Base-by-base conservation (phyloP, 2,888 invertebrate genomes). In the Heliothis peltigera region DNA sequence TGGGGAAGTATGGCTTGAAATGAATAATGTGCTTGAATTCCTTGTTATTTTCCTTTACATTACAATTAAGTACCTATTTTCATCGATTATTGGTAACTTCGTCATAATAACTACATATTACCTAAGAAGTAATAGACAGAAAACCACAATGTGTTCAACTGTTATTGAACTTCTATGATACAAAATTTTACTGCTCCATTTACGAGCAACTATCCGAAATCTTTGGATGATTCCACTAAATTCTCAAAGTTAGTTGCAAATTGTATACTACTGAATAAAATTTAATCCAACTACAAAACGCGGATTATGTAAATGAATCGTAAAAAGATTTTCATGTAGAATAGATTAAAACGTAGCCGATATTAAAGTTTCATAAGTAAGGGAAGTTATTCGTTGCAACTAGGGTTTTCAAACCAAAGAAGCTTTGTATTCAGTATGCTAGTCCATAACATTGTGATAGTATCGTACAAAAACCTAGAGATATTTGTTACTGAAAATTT, bases 301-400 rank as follows among this genome's bases (percentile, higher is more conserved):
- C 75, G 73, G 70, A 83, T 73, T 83, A 84, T 83, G 81, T 79
- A 83, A 85, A 85, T 85, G 72, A 75, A 78, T 70, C 57, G 71
- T 77, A 69, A 78, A 81, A 79, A 83, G 80, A 82, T 82, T 82
- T 79, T 76, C 71, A 58, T 76, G 63, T 63, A 71, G 77, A 85
- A 81, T 81, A 82, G 81, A 82, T 80, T 82, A 75, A 76, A 84
- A 82, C 49, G 67, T 79, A 75, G 82, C 81, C 82, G 80, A 84
- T 87, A 85, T 67, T 77, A 79, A 75, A 88, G 85, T 89, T 87
- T 83, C 78, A 83, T 85, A 86, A 86, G 88, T 86, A 85, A 84
- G 58, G 79, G 84, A 90, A 90, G 86, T 90, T 90, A 85, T 87
- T 84, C 80, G 85, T 84, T 79, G 78, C 77, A 80, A 18, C 44